Base-by-base conservation (phyloP, 2,113 vertebrate genomes). In the Zootoca vivipara region DNA sequence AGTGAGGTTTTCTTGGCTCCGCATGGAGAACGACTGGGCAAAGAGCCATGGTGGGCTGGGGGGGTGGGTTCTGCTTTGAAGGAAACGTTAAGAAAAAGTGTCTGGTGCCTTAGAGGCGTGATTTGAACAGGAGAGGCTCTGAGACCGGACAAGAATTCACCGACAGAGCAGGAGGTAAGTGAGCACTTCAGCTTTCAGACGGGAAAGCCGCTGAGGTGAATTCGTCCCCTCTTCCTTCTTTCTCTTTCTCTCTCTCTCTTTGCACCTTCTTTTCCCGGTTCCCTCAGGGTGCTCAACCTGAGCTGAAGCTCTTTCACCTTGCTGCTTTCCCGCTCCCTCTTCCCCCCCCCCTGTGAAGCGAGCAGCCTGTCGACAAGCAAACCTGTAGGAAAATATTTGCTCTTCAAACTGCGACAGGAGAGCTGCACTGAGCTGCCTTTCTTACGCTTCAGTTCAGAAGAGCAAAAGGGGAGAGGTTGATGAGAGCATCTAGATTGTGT, bases 1-100 rank as follows among this genome's bases (percentile, higher is more conserved):
- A 93, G 87, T 87, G 90, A 91, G 89, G 90, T 85, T 90, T 89
- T 88, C 90, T 94, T 88, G 90, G 90, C 92, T 91, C 89, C 69
- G 40, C 18, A 74, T 79, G 87, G 82, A 91, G 69, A 89, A 85
- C 62, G 52, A 88, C 91, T 92, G 90, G 93, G 92, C 93, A 93
- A 78, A 58, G 70, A 85, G 93, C 91, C 91, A 92, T 58, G 75
- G 75, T 83, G 85, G 91, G 89, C 70, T 77, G 82, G 85, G 91
- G 83, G 86, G 80, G 73, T 72, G 78, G 85, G 91, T 87, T 94
- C 74, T 81, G 58, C 80, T 93, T 85, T 77, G 90, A 89, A 86
- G 89, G 83, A 89, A 93, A 83, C 15, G 40, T 89, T 89, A 86
- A 90, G 89, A 89, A 81, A 62, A 86, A 86, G 89, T 82, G 90